Conservation (phyloP, 2,797 vertebrate genomes). For the Taeniopygia guttata region DNA sequence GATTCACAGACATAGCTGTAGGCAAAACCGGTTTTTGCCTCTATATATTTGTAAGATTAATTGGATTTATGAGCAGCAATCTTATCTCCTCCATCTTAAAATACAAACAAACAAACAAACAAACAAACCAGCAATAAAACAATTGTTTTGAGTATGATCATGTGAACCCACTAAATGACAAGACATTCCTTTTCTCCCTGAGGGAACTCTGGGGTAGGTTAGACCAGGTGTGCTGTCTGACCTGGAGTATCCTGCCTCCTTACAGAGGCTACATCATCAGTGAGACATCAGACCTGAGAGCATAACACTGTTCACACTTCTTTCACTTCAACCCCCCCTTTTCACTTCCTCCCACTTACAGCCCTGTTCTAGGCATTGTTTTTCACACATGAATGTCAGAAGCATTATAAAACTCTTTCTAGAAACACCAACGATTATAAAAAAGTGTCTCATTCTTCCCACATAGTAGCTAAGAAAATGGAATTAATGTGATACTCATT, state of each 20-base stretch:
- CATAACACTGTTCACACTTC: background rate
- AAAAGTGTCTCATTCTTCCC: slow-evolving; percentile 16
- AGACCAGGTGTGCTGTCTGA: background rate
- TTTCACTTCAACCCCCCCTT: background rate
- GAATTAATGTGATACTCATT: background rate
- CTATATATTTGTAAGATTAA: background rate
- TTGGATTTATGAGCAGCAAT: background rate
- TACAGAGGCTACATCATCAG: background rate
- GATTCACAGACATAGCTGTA: background rate
- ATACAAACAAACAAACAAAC: background rate
- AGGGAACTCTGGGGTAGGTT: background rate
- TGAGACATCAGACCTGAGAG: background rate
- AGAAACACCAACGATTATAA: background rate
- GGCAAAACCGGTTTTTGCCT: background rate
- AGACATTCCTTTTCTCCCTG: background rate
- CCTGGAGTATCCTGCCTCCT: background rate
- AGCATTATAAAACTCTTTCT: slow-evolving; percentile 43
- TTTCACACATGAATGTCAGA: slow-evolving; percentile 39
- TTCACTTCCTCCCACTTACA: slow-evolving; percentile 6
- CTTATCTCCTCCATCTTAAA: background rate
- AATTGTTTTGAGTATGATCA: background rate
- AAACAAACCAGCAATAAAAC: background rate
- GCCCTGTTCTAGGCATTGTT: slow-evolving; percentile 31
- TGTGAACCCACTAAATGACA: background rate
- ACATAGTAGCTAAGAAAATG: background rate